These are phyloP conservation scores for Pseudanteris insignis DNA, from an alignment of 2,888 invertebrate species.

Conservation along the genomic window DNA sequence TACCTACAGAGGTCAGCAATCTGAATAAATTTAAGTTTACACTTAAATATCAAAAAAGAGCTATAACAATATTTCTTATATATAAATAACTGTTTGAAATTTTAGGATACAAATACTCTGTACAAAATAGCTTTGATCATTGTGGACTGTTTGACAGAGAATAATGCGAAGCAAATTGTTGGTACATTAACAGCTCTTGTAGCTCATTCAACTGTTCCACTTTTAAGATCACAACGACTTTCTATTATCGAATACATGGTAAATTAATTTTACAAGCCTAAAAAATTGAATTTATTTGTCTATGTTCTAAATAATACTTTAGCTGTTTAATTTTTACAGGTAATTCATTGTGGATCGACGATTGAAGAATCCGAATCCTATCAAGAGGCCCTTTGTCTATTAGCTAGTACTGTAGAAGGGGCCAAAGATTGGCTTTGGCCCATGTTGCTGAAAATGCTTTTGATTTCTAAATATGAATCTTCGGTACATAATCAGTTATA, in stretches of 20 bases:
- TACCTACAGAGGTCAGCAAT: conserved; percentile 60
- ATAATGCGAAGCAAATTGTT: conserved; percentile 56
- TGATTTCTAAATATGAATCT: conserved; percentile 51
- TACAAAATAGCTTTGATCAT: conserved; percentile 59
- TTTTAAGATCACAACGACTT: conserved; percentile 57
- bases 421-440: conserved; percentile 62
- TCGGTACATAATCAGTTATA: no score
- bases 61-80: conserved; percentile 11
- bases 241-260: conserved; percentile 59
- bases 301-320: conserved; percentile 10
- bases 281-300: not conserved
- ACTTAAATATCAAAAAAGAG: no score
- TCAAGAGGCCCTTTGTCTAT: conserved; percentile 58
- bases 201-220: conserved; percentile 57
- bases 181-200: conserved; percentile 58
- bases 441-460: conserved; percentile 53
- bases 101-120: conserved; percentile 54
- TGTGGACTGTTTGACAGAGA: conserved; percentile 57
- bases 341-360: conserved; percentile 52
- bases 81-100: no score
- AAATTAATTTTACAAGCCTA: no score
- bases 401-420: conserved; percentile 60
- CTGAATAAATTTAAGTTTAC: no score
- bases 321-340: conserved; percentile 43
- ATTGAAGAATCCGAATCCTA: conserved; percentile 56